Evolutionary conservation across 2,797 vertebrate genomes (phyloP).

Genomic region (Danio choprae): DNA sequence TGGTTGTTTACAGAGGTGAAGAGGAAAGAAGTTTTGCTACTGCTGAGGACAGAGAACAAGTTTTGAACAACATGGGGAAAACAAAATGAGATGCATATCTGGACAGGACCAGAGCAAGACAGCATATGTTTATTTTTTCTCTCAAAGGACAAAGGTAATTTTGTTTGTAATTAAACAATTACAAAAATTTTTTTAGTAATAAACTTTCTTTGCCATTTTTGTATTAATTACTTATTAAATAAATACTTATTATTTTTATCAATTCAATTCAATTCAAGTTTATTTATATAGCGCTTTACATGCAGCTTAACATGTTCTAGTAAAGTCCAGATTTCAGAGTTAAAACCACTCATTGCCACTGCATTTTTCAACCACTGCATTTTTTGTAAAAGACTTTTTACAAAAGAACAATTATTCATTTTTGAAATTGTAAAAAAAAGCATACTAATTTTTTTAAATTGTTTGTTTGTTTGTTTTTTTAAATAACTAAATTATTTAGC

Average conservation of each 20-base stretch:
- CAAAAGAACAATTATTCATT: too few species aligned
- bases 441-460: too few species aligned
- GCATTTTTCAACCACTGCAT: background rate
- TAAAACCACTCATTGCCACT: too few species aligned
- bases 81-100: constrained; percentile 26
- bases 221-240: too few species aligned
- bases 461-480: too few species aligned
- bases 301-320: too few species aligned
- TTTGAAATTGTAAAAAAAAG: too few species aligned
- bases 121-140: constrained; percentile 17
- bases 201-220: background rate
- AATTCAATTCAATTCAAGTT: too few species aligned
- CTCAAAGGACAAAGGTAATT: constrained; percentile 38
- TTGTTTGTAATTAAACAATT: background rate
- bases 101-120: constrained; percentile 23
- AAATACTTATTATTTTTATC: too few species aligned
- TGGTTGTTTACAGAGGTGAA: constrained; percentile 30
- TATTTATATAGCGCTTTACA: too few species aligned
- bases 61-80: constrained; percentile 2
- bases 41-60: constrained; percentile 19
- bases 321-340: too few species aligned
- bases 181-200: background rate
- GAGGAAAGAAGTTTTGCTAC: constrained; percentile 24
- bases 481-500: too few species aligned
- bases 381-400: background rate